Percentiles rank a stretch among this genome's conserved stretches.
Conservation (phyloP, 2,797 vertebrate genomes). For the Loris lydekkerianus region DNA sequence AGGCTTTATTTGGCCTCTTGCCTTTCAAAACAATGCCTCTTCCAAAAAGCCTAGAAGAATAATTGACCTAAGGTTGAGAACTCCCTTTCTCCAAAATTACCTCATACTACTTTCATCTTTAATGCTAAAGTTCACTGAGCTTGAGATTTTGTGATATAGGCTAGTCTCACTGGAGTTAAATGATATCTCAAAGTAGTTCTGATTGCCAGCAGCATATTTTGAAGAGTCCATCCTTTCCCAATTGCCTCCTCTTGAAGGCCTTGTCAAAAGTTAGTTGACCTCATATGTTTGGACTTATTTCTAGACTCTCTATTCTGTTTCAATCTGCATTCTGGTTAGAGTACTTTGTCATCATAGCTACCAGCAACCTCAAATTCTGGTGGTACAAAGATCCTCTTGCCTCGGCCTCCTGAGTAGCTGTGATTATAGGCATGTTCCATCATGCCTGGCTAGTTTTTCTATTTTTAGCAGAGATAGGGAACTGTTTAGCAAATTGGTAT, state of each 20-base stretch:
- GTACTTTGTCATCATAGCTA: too few relatives aligned
- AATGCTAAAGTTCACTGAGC: too few relatives aligned
- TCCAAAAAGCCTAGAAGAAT: not conserved
- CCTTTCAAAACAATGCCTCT: conserved; percentile 49
- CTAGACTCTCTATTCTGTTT: not conserved
- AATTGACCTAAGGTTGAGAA: not conserved
- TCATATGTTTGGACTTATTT: not conserved
- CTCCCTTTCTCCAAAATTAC: conserved; percentile 4
- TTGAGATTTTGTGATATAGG: too few relatives aligned
- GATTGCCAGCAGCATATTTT: too few relatives aligned
- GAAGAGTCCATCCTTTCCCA: not conserved
- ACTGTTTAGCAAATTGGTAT: conserved; percentile 24
- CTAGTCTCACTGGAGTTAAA: too few relatives aligned
- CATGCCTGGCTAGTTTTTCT: too few relatives aligned
- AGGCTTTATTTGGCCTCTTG: not conserved
- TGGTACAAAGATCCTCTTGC: too few relatives aligned
- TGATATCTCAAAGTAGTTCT: too few relatives aligned
- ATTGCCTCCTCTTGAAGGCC: not conserved
- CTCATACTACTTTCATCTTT: not conserved
- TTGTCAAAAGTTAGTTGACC: not conserved
- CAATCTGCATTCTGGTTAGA: too few relatives aligned
- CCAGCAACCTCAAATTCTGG: too few relatives aligned
- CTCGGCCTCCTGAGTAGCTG: too few relatives aligned
- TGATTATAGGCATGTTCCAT: too few relatives aligned
- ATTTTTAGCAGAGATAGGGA: not conserved